These are phyloP conservation scores for Lymantria monacha DNA, from an alignment of 2,888 invertebrate species.

Conservation along the genomic window DNA sequence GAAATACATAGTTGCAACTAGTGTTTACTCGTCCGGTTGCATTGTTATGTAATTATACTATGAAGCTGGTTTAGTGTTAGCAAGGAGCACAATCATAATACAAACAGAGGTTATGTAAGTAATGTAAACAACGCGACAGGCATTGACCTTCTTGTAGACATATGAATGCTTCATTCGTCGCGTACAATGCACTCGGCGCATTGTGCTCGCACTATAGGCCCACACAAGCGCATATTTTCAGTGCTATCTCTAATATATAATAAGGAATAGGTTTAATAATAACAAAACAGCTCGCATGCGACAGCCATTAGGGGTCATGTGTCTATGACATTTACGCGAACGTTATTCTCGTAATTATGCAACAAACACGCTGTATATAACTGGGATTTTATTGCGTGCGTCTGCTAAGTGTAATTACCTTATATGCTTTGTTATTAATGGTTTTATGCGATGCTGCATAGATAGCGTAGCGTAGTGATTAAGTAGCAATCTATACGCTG, in stretches of 20 bases:
- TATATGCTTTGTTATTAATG: no score
- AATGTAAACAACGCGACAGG: constrained; percentile 55
- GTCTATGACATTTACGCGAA: constrained; percentile 25
- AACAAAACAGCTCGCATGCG: constrained; percentile 33
- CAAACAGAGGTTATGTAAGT: constrained; percentile 68
- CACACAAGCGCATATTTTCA: constrained; percentile 66
- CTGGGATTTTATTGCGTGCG: constrained; percentile 23
- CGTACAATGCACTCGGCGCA: constrained; percentile 69
- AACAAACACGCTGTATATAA: constrained; percentile 12
- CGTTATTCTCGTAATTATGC: constrained; percentile 14
- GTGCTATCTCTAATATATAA: constrained; percentile 56
- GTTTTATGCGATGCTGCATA: no score
- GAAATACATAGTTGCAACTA: constrained; percentile 39
- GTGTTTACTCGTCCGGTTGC: constrained; percentile 13
- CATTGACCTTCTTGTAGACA: constrained; percentile 73
- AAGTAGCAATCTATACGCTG: no score
- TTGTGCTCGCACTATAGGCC: constrained; percentile 63
- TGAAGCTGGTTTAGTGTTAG: constrained; percentile 29
- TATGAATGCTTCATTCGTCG: constrained; percentile 70
- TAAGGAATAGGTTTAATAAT: constrained; percentile 39
- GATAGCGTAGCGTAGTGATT: no score
- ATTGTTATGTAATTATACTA: constrained; percentile 14
- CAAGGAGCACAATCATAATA: constrained; percentile 53
- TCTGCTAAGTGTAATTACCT: background rate
- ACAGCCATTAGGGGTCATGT: constrained; percentile 20